Evolutionary conservation across 2,888 invertebrate genomes (phyloP).

Genomic region (Lacanobia oleracea): DNA sequence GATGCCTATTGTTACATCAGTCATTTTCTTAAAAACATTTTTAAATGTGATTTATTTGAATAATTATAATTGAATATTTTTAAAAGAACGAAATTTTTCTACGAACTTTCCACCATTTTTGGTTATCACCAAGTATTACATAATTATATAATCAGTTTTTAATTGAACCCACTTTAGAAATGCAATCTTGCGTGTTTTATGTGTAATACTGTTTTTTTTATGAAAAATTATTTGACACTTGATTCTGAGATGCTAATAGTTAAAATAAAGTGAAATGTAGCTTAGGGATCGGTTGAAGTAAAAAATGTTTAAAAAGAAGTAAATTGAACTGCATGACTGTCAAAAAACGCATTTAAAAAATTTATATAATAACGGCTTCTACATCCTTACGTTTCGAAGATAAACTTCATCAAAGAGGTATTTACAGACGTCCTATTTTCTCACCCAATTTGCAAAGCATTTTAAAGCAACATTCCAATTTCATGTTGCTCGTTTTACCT

Average conservation of each 20-base stretch:
- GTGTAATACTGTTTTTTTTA: slow-evolving; percentile 41
- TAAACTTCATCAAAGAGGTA: slow-evolving; percentile 9
- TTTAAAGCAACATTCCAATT: not conserved
- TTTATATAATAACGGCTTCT: slow-evolving; percentile 6
- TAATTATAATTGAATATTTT: slow-evolving; percentile 60
- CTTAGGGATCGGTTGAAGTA: slow-evolving; percentile 38
- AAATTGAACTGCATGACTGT: not conserved
- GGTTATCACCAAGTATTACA: slow-evolving; percentile 46
- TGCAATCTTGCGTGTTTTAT: slow-evolving; percentile 11
- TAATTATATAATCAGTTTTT: slow-evolving; percentile 52
- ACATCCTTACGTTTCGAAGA: slow-evolving; percentile 15
- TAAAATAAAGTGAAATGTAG: slow-evolving; percentile 20
- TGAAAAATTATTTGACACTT: slow-evolving; percentile 45
- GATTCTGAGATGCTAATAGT: slow-evolving; percentile 13
- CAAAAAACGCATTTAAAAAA: slow-evolving; percentile 8
- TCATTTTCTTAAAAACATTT: slow-evolving; percentile 84
- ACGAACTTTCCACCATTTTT: slow-evolving; percentile 47
- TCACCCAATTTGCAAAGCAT: slow-evolving; percentile 35
- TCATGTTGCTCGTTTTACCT: not conserved
- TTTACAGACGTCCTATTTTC: slow-evolving; percentile 25
- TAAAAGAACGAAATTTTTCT: slow-evolving; percentile 48
- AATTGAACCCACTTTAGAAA: slow-evolving; percentile 58
- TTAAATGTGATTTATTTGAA: slow-evolving; percentile 64
- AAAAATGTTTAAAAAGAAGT: not conserved
- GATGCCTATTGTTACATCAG: slow-evolving; percentile 86